These are phyloP conservation scores for Balaenoptera acutorostrata DNA, from an alignment of 2,113 vertebrate genomes.

Conservation along the genomic window DNA sequence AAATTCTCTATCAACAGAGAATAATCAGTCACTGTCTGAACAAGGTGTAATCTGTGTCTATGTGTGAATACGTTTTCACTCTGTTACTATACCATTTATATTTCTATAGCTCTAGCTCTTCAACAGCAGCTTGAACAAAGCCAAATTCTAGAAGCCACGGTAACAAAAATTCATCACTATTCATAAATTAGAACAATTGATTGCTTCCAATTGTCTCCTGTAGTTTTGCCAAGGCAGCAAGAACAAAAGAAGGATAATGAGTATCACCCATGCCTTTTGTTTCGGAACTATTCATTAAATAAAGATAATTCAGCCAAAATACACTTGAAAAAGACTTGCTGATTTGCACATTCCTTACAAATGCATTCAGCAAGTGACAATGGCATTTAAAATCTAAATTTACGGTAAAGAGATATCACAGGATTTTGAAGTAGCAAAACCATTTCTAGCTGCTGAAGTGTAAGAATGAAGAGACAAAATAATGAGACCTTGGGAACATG, in stretches of 20 bases:
- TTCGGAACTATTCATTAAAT: conserved; percentile 50
- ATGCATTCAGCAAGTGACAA: conserved; percentile 54
- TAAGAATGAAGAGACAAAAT: conserved; percentile 50
- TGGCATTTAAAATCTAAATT: conserved; percentile 62
- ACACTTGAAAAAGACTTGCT: not conserved
- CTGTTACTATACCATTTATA: not conserved
- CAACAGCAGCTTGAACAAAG: conserved; percentile 27
- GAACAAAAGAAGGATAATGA: conserved; percentile 47
- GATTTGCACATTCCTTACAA: conserved; percentile 41
- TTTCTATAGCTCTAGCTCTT: not conserved
- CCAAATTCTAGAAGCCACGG: not conserved
- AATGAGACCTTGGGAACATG: conserved; percentile 29
- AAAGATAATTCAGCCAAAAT: conserved; percentile 41
- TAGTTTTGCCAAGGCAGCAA: conserved; percentile 44
- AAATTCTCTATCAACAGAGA: not conserved
- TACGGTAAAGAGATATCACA: conserved; percentile 52
- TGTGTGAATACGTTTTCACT: conserved; percentile 2
- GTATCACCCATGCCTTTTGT: conserved; percentile 22
- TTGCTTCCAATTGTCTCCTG: not conserved
- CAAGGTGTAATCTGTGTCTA: not conserved
- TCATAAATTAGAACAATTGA: conserved; percentile 38
- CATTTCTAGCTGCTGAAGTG: conserved; percentile 55
- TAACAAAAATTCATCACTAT: conserved; percentile 43
- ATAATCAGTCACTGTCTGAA: not conserved
- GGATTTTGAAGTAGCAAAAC: conserved; percentile 41